Base-by-base conservation (phyloP, 2,888 invertebrate genomes). In the Ganaspis brasiliensis region DNA sequence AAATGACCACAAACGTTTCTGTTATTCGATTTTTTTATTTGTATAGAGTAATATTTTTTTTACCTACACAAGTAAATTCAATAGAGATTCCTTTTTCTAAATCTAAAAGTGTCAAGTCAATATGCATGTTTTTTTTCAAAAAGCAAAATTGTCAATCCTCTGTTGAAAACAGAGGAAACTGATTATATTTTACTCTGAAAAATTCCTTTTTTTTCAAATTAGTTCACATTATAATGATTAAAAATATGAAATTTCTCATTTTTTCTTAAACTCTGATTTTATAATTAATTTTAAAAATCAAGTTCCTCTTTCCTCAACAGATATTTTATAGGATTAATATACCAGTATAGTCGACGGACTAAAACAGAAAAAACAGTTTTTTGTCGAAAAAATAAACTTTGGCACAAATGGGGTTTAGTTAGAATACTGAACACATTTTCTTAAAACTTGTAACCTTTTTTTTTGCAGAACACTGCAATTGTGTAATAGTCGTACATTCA, bases 1-100 rank as follows among this genome's bases (percentile, higher is more conserved):
- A n/a, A n/a, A n/a, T n/a, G n/a, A n/a, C n/a, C n/a, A n/a, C n/a
- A n/a, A n/a, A n/a, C n/a, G n/a, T 72, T 49, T 75, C 70, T 40
- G 59, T 73, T 75, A n/a, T 79, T 83, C 52, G 81, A 81, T 80
- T 86, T 83, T 81, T 80, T 84, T 85, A 78, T 83, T 83, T 83
- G 82, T 79, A 79, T 83, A 75, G 77, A 78, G 77, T 81, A 80
- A 80, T 79, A 78, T 74, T 79, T 82, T 74, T 78, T 45, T 82
- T 81, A 82, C 82, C 84, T 86, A 87, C 87, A 81, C 79, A 76
- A 83, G 82, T 81, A 85, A 86, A 82, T 83, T 81, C 75, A 82
- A 84, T 83, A 83, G 81, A 83, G 82, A 81, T 80, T 82, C 73
- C n/a, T 82, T 80, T 82, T 73, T 72, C 83, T 86, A 86, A 75